Evolutionary conservation across 2,113 vertebrate species (phyloP).

Genomic region (Loxodonta africana): DNA sequence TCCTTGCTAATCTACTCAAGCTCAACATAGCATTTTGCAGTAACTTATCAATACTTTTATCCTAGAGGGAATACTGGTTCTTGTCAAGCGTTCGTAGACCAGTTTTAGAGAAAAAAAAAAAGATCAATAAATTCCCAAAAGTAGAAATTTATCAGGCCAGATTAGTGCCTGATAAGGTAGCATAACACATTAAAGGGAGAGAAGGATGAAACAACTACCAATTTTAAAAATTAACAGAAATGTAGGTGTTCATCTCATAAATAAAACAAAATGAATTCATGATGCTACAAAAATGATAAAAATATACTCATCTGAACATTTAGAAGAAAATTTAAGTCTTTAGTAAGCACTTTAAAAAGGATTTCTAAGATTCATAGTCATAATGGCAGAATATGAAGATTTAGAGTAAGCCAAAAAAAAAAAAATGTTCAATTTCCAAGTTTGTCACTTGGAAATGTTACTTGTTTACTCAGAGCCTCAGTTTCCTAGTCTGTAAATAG

Average conservation of each 20-base stretch:
- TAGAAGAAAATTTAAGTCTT: too few species aligned
- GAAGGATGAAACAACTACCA: background rate
- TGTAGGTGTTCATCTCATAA: background rate
- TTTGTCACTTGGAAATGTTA: background rate
- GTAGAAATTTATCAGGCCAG: background rate
- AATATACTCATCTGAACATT: too few species aligned
- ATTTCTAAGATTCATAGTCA: too few species aligned
- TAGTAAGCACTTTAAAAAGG: too few species aligned
- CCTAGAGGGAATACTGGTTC: background rate
- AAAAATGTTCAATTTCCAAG: too few species aligned
- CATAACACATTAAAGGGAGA: background rate
- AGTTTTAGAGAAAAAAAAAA: background rate
- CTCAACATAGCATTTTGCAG: background rate
- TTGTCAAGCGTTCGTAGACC: background rate
- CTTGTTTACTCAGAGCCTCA: background rate
- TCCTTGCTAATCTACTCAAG: background rate
- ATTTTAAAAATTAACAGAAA: background rate
- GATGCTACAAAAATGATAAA: too few species aligned
- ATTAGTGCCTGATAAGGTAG: background rate
- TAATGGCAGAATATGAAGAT: too few species aligned
- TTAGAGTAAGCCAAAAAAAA: too few species aligned
- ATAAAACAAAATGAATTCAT: too few species aligned
- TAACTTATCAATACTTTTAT: background rate
- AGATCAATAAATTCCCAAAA: background rate
- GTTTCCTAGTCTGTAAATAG: background rate